Base-by-base conservation (phyloP, 2,888 invertebrate species). In the Ypsolopha scabrella region DNA sequence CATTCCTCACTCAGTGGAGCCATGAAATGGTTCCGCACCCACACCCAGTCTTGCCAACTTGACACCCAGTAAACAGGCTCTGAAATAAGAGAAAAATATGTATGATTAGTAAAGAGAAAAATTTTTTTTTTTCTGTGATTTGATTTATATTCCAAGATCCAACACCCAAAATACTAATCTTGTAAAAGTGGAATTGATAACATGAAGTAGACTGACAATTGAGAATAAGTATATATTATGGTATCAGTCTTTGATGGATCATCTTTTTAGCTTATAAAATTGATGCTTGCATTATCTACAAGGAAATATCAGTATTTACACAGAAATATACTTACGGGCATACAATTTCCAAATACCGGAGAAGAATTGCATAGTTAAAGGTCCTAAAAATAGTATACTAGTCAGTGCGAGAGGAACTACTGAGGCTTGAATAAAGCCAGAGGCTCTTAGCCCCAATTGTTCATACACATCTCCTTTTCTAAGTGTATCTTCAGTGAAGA, bases 1-100 rank as follows among this genome's bases (percentile, higher is more conserved):
- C 97, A 96, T 75, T 98, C 98, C 78, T 98, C 98, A 53, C 97
- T 95, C 50, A 98, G 73, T 0, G 98, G 98, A 0, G 97, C 97
- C 62, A 97, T 93, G 35, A 97, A 77, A 68, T 95, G 93, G 72
- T 96, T 96, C 55, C 98, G 88, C 62, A 96, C 88, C 96, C 96
- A 97, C 36, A 93, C 90, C 51, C 94, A 80, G 62, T 94, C 94
- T 61, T 88, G 89, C 55, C 92, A 80, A 60, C 90, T 92, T 52
- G 89, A 89, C 52, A 90, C 72, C 95, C 95, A 92, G 60, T 91
- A 93, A 54, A 89, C 81, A 0, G 91, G 89, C 64, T 93, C 94
- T 94, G 68, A 24, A 71, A 58, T 11, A 35, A 50, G 6, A 50
- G 34, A 1, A 56, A n/a, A n/a, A n/a, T n/a, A n/a, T n/a, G n/a